phyloP scores from a whole-genome alignment of 2,113 vertebrate species.

The Lepisosteus osseus region DNA sequence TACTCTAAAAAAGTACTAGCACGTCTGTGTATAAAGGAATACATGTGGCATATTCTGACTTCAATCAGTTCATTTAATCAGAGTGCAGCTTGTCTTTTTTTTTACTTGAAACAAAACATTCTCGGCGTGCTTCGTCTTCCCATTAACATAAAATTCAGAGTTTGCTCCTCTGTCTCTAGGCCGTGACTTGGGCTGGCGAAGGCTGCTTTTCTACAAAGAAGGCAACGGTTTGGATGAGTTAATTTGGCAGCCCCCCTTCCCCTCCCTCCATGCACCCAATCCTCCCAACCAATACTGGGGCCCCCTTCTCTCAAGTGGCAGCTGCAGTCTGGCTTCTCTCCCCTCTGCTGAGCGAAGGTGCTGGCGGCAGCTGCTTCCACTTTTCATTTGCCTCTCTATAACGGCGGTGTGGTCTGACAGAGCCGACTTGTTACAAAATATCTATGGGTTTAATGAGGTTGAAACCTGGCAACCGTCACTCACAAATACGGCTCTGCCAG shows the following conservation, averaged over 20 bases:
- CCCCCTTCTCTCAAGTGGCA: constrained; percentile 36
- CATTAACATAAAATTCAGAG: neutral
- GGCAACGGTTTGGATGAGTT: constrained; percentile 34
- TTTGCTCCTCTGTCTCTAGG: constrained; percentile 7
- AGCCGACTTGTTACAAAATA: constrained; percentile 44
- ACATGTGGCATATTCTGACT: too few relatives aligned
- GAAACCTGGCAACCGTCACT: constrained; percentile 44
- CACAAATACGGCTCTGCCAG: constrained; percentile 31
- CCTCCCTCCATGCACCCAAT: neutral
- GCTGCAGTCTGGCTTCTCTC: constrained; percentile 41
- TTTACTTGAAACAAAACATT: too few relatives aligned
- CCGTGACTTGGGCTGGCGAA: constrained; percentile 23
- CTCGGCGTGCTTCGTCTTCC: too few relatives aligned
- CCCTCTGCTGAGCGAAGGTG: constrained; percentile 33
- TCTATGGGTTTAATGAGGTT: constrained; percentile 51
- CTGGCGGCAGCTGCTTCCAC: constrained; percentile 44
- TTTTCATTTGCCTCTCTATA: constrained; percentile 29
- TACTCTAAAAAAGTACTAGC: too few relatives aligned
- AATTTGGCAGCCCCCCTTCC: constrained; percentile 26
- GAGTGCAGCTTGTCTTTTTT: too few relatives aligned
- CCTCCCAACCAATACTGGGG: neutral
- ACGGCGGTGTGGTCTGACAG: constrained; percentile 42
- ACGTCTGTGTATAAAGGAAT: too few relatives aligned
- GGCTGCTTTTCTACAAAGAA: constrained; percentile 25
- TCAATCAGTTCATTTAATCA: too few relatives aligned